Conservation (phyloP, 2,888 invertebrate species). For the Platynereis dumerilii region DNA sequence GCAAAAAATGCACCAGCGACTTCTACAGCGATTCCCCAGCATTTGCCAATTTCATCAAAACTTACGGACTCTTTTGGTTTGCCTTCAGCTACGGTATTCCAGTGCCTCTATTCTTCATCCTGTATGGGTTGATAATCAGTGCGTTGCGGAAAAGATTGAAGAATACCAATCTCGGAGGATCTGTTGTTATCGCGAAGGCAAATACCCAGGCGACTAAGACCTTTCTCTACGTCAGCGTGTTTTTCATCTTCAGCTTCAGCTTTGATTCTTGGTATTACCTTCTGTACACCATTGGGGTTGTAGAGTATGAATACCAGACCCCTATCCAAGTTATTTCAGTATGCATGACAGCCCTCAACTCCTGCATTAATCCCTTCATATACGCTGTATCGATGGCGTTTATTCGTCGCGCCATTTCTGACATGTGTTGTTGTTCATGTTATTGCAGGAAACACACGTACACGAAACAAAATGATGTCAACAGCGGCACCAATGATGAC, state of each 20-base stretch:
- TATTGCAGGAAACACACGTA: too few relatives aligned
- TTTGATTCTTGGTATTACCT: slow-evolving; percentile 7
- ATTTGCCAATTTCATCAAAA: neutral
- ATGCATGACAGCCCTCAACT: neutral
- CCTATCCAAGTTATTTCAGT: neutral
- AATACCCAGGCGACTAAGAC: slow-evolving; percentile 1
- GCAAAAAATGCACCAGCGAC: neutral
- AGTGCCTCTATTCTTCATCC: neutral
- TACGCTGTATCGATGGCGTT: neutral
- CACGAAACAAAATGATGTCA: too few relatives aligned
- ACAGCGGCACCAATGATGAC: too few relatives aligned
- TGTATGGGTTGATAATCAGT: slow-evolving; percentile 11
- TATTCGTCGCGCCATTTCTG: neutral
- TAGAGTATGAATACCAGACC: neutral
- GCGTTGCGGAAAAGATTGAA: slow-evolving; percentile 7
- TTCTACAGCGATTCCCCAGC: neutral
- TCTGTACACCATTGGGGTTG: neutral
- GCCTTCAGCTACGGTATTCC: slow-evolving; percentile 5
- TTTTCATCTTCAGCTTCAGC: neutral
- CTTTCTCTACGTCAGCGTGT: neutral
- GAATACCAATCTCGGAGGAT: neutral
- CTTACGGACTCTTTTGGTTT: neutral
- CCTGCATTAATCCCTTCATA: neutral
- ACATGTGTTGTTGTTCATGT: neutral
- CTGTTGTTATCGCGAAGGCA: neutral